phyloP scores from a whole-genome alignment of 2,113 vertebrate genomes.

The Rissa tridactyla region DNA sequence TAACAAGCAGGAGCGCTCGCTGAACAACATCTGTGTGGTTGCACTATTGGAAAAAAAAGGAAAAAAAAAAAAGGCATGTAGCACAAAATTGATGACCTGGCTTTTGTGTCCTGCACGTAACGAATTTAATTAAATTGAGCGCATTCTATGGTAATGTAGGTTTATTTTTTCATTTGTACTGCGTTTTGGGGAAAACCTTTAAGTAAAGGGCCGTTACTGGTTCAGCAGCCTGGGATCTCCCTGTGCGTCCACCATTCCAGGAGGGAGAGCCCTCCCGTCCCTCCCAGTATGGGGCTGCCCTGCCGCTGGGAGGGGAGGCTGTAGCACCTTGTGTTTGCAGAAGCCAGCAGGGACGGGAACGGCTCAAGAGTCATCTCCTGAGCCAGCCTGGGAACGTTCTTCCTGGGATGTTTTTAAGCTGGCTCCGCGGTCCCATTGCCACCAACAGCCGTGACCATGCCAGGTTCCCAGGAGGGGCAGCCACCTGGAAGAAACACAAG shows the following conservation, averaged over 20 bases:
- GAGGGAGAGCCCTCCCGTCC: neutral
- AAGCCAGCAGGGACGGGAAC: neutral
- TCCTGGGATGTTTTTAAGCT: too few species aligned
- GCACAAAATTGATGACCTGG: neutral
- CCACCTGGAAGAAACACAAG: neutral
- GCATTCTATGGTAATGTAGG: neutral
- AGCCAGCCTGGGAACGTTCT: too few species aligned
- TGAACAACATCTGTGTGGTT: neutral
- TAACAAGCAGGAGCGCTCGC: neutral
- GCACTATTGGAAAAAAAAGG: neutral
- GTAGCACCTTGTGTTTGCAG: neutral
- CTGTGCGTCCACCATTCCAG: neutral
- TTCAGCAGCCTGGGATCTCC: neutral
- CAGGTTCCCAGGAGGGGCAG: neutral
- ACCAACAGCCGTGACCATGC: too few species aligned
- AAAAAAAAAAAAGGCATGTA: neutral
- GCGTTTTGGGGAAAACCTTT: accelerated
- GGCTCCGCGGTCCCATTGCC: neutral
- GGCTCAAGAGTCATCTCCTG: neutral
- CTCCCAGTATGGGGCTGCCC: neutral
- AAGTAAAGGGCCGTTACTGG: neutral
- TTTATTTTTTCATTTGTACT: neutral
- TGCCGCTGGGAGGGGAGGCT: too few species aligned
- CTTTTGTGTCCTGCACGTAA: neutral
- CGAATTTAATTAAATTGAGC: neutral